These are phyloP conservation scores for Dolichotis patagonum DNA, from an alignment of 2,113 vertebrate species.

Conservation along the genomic window DNA sequence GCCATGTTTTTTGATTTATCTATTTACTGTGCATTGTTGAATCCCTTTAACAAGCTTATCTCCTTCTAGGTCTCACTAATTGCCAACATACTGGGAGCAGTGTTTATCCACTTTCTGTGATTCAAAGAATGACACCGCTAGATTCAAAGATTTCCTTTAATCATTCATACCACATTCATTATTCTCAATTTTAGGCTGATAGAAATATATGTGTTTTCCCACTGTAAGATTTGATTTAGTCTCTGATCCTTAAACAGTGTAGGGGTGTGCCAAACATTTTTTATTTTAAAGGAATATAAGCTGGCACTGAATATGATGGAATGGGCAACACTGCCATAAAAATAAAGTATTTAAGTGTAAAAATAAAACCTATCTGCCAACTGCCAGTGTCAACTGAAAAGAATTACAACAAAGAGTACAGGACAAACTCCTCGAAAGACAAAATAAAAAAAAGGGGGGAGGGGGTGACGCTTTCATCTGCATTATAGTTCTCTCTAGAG, in stretches of 20 bases:
- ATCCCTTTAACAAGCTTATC: background rate
- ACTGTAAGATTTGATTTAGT: background rate
- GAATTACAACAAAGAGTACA: conserved; percentile 69
- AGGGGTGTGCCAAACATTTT: conserved; percentile 44
- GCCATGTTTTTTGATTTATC: conserved; percentile 8
- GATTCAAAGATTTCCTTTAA: conserved; percentile 27
- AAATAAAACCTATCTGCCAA: conserved; percentile 67
- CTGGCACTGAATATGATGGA: background rate
- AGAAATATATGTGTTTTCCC: background rate
- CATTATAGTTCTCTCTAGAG: conserved; percentile 72
- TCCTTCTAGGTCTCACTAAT: background rate
- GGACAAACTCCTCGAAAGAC: conserved; percentile 52
- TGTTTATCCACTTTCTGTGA: background rate
- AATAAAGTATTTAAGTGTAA: conserved; percentile 48
- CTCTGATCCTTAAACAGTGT: background rate
- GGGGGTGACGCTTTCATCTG: conserved; percentile 54
- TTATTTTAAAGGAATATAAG: conserved; percentile 33
- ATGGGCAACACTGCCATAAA: background rate
- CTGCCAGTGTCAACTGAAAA: conserved; percentile 66
- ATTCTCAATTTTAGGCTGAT: background rate
- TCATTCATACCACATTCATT: background rate
- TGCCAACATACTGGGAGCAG: background rate
- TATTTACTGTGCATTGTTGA: background rate
- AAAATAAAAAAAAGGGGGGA: conserved; percentile 50
- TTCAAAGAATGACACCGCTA: background rate